A percentile compares a stretch with the other conserved stretches of the same genome.
These are phyloP conservation scores for Scolopax bukidnonensis DNA, from an alignment of 2,797 vertebrate genomes.

Conservation along the genomic window DNA sequence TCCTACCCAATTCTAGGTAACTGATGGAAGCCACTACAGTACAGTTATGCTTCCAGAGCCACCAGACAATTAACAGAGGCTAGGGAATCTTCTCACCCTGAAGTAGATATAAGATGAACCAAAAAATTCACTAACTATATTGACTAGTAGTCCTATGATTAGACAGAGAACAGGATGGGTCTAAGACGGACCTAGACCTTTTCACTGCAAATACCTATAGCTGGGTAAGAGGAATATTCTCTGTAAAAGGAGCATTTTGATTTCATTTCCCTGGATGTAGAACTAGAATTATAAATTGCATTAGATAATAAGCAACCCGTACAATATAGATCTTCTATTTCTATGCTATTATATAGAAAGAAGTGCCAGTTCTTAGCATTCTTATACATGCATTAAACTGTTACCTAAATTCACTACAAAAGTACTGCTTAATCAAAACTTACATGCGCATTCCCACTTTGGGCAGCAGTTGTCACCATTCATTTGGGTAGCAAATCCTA, in stretches of 20 bases:
- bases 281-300: background rate
- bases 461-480: conserved; percentile 97
- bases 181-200: background rate
- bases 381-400: background rate
- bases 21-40: background rate
- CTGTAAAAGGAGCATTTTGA: background rate
- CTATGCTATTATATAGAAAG: background rate
- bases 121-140: background rate
- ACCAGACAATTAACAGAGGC: accelerated
- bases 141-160: background rate
- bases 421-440: conserved; percentile 69
- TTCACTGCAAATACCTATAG: background rate
- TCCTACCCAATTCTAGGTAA: background rate
- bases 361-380: background rate
- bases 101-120: background rate
- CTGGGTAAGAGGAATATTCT: background rate
- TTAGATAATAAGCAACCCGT: background rate
- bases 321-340: background rate
- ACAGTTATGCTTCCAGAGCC: background rate
- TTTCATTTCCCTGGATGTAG: background rate
- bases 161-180: background rate
- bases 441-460: conserved; percentile 96
- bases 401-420: background rate
- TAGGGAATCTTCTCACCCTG: background rate
- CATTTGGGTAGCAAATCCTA: conserved; percentile 88